Evolutionary conservation across 2,113 vertebrate species (phyloP).

Genomic region (Scopus umbretta): DNA sequence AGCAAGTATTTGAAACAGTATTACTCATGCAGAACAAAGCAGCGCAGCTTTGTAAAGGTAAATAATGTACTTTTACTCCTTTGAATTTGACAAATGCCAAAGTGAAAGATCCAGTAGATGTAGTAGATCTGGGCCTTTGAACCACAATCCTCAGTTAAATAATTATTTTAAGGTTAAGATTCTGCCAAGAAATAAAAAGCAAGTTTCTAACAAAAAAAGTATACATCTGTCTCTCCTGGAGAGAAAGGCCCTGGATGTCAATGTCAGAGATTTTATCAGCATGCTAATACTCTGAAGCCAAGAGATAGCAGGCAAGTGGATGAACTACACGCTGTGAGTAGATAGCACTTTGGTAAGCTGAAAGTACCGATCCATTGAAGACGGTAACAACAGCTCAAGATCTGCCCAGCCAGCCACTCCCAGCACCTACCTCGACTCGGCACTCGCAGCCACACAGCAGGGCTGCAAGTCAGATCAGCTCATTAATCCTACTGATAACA

Average conservation of each 20-base stretch:
- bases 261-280: not conserved
- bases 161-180: not conserved
- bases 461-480: not conserved
- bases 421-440: not conserved
- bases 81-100: not conserved
- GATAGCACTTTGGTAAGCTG: not conserved
- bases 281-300: not conserved
- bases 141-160: not conserved
- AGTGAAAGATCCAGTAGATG: not conserved
- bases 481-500: not conserved
- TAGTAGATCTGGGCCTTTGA: not conserved
- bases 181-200: not conserved
- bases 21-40: not conserved
- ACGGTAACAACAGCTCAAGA: not conserved
- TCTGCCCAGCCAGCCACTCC: not conserved
- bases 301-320: not conserved
- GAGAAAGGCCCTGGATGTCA: not conserved
- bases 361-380: not conserved
- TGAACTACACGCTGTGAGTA: not conserved
- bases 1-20: not conserved
- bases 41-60: not conserved
- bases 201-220: not conserved
- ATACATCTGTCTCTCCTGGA: not conserved
- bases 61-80: not conserved
- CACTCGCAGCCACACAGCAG: not conserved